A percentile compares a stretch with the other conserved stretches of the same genome.
These are phyloP conservation scores for Doris montereyensis DNA, from an alignment of 2,888 invertebrate species.

Conservation along the genomic window DNA sequence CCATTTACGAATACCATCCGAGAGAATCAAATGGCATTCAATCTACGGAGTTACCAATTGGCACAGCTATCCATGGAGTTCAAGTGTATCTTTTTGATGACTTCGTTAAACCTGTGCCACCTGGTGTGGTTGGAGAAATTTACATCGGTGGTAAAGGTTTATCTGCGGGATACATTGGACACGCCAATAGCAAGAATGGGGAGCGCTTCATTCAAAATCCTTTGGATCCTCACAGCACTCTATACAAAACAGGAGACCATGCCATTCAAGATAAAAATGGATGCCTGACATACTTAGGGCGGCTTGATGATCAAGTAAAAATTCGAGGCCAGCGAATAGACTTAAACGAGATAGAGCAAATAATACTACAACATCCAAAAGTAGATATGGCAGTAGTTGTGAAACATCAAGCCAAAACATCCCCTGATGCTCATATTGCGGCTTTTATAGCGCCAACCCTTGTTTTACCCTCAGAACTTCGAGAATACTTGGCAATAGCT, in stretches of 20 bases:
- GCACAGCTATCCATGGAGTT: constrained; percentile 85
- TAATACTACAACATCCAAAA: constrained; percentile 54
- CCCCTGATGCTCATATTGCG: constrained; percentile 49
- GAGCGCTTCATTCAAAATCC: constrained; percentile 63
- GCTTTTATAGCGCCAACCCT: constrained; percentile 55
- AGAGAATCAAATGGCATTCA: constrained; percentile 52
- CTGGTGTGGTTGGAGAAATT: constrained; percentile 85
- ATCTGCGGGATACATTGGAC: constrained; percentile 83
- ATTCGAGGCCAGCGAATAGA: constrained; percentile 85
- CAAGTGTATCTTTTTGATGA: constrained; percentile 86
- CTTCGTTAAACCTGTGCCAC: constrained; percentile 79
- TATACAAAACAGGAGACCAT: constrained; percentile 90
- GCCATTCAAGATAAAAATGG: constrained; percentile 81
- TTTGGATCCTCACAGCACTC: constrained; percentile 58
- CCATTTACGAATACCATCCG: constrained; percentile 80
- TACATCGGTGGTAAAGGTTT: constrained; percentile 87
- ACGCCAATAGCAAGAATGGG: constrained; percentile 77
- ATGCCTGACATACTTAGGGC: constrained; percentile 81
- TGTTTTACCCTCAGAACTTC: constrained; percentile 51
- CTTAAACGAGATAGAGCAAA: constrained; percentile 83
- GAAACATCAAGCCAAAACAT: constrained; percentile 47
- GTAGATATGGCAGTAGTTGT: constrained; percentile 57
- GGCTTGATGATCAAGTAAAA: constrained; percentile 82
- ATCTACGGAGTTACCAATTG: constrained; percentile 85
- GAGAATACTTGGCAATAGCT: constrained; percentile 52